Evolutionary conservation across 2,888 invertebrate genomes (phyloP), one percentile per base, ranked within the genome.

Genomic region (Arctia plantaginis): DNA sequence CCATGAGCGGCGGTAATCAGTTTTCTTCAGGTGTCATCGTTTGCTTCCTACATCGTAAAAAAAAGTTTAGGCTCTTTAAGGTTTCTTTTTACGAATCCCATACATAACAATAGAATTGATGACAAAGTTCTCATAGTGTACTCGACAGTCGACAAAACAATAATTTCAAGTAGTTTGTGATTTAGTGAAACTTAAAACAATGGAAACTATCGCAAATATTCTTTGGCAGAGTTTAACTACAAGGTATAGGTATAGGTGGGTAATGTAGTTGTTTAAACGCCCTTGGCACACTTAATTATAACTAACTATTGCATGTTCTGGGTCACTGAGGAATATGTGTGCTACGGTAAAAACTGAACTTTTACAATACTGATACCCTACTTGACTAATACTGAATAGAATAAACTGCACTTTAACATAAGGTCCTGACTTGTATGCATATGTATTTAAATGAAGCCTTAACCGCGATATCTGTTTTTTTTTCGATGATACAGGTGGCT

Each of bases 241-340:
- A 68, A 15, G 67, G 71, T 27, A 41, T 30, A 15, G 67, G 71
- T 27, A 41, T 30, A 27, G 4, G 8, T 15, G n/a, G n/a, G 44
- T 41, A 15, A 8, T 70, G 66, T 66, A 66, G 66, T 66, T n/a
- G 68, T 64, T 51, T 59, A 62, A 41, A 15, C 47, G 77, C 73
- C 75, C 76, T 78, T 77, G 77, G 66, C 72, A 74, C 66, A 47
- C 68, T 70, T 78, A 73, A 76, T 76, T 75, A 77, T 76, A 82
- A 74, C 69, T 80, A 72, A 69, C 70, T 44, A 64, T 69, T 64
- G 67, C 70, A 72, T 62, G 67, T 71, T 67, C 71, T 72, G 80
- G 78, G 76, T 82, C 72, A 84, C 74, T 77, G 72, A 82, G 73
- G 73, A 77, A 76, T 77, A 51, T 75, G 73, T 75, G 75, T 73